phyloP scores from a whole-genome alignment of 2,888 invertebrate species.

The Xylota segnis region DNA sequence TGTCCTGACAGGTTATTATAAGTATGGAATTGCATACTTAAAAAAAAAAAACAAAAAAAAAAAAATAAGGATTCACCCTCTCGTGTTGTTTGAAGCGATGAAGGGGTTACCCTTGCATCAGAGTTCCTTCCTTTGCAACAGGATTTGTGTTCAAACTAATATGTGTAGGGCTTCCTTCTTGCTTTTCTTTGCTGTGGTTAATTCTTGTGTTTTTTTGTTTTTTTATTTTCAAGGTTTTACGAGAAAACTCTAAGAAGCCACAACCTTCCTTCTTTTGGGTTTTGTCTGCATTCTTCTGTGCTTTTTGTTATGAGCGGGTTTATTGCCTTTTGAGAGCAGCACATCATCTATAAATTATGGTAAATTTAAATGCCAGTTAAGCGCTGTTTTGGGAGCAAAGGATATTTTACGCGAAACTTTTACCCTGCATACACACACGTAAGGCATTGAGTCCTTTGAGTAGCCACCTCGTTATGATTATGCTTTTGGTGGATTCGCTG shows the following conservation, averaged over 20 bases:
- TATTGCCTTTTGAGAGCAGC: constrained; percentile 67
- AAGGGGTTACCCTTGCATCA: constrained; percentile 5
- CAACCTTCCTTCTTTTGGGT: constrained; percentile 40
- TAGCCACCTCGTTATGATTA: constrained; percentile 74
- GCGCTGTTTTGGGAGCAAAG: constrained; percentile 69
- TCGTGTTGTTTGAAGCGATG: too few relatives aligned
- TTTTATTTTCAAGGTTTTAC: constrained; percentile 34
- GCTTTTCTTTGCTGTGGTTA: constrained; percentile 55
- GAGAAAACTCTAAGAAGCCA: constrained; percentile 43
- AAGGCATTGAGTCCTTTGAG: constrained; percentile 44
- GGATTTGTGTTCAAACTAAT: constrained; percentile 49
- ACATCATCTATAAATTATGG: constrained; percentile 76
- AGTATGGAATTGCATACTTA: constrained; percentile 69
- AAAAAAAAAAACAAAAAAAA: not conserved
- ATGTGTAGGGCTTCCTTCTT: constrained; percentile 68
- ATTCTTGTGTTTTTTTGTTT: constrained; percentile 17
- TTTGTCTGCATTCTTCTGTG: constrained; percentile 47
- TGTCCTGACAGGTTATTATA: constrained; percentile 71
- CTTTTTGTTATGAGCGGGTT: constrained; percentile 49
- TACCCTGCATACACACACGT: not conserved
- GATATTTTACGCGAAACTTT: constrained; percentile 60
- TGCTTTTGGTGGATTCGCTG: constrained; percentile 35
- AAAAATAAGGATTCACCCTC: constrained; percentile 12
- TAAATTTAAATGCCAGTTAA: constrained; percentile 75
- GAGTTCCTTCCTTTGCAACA: constrained; percentile 52